Evolutionary conservation across 1,140 invertebrate genomes (phyloP), one percentile per base, ranked within the genome.

Genomic region (Nasonia giraulti): DNA sequence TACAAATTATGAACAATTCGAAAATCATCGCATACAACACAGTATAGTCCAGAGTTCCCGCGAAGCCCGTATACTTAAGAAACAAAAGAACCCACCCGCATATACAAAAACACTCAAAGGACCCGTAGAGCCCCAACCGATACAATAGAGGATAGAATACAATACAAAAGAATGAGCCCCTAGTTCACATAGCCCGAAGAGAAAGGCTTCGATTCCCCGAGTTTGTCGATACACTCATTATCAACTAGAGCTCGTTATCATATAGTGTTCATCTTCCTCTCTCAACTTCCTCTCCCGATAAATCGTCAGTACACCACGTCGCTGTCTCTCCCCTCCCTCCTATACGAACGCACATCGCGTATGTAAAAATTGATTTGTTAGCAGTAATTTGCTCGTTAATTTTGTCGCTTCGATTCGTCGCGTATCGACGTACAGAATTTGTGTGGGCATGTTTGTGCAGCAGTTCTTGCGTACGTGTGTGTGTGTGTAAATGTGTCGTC

Each of bases 201-300:
- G n/a, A 83, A 50, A 79, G 27, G 75, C 40, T 78, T 69, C 75
- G 82, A 83, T 73, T 78, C 82, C 76, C 82, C 82, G 82, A 71
- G 10, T 44, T 40, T 10, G 37, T 76, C 14, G 40, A n/a, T 50
- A 50, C n/a, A 76, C 37, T 23, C 40, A 62, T 62, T 17, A n/a
- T 62, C 55, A 17, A 62, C 17, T 62, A n/a, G 20, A 17, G 55
- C 20, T 62, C 55, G 55, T 62, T 62, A 62, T 62, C 55, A 17
- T 62, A 17, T n/a, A 74, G 73, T 74, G 73, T 74, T 74, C 44
- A 76, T 47, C 27, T 27, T 33, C 68, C 68, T 10, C 68, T 23
- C 23, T 31, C 68, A 33, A 8, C 27, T 14, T 31, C 31, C 68
- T 31, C 31, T 71, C n/a, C 27, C 37, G 20, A 47, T 76, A n/a